Base-by-base conservation (phyloP, 23 tunicate genomes). In the Aplidium turbinatum region DNA sequence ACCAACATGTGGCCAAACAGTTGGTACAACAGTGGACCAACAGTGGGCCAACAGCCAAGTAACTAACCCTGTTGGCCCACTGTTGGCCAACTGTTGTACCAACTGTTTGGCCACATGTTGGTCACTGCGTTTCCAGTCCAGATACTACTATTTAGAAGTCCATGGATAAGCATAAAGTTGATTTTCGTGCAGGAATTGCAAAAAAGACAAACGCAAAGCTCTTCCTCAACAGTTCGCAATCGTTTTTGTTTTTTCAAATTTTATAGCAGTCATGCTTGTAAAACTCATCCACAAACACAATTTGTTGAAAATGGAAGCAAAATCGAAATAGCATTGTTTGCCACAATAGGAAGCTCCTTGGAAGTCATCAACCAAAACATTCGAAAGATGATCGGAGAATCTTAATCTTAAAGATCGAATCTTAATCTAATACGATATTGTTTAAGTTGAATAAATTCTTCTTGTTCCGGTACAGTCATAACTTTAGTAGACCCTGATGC, bases 301-400 rank as follows among this genome's bases (percentile, higher is more conserved):
- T 35, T 62, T 62, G 69, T 62, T 4, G 39, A 62, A 26, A 62
- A 62, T 62, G 69, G 69, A 32, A 62, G 42, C 69, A 62, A 62
- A n/a, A 26, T 62, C 39, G 26, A 62, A 62, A 62, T 29, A 62
- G 69, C 69, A 5, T 62, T 62, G 69, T 62, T 62, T 62, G 69
- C 69, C 69, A 62, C 38, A 62, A 62, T 26, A 62, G 69, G n/a
- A n/a, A n/a, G 31, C 69, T 62, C 38, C 69, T 62, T 13, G 69
- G 38, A 13, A 25, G 69, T 26, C 69, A 62, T 62, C 69, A 62
- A 35, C 69, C 69, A 62, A 62, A 62, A 62, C 4, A 35, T 24
- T 16, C 31, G 38, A 35, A 62, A 62, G n/a, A 27, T 27, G 39
- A 62, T 62, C 69, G 42, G 19, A 62, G 31, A 62, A 62, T 30